These are phyloP conservation scores for Pocota personata DNA, from an alignment of 2,888 invertebrate genomes.

Conservation along the genomic window DNA sequence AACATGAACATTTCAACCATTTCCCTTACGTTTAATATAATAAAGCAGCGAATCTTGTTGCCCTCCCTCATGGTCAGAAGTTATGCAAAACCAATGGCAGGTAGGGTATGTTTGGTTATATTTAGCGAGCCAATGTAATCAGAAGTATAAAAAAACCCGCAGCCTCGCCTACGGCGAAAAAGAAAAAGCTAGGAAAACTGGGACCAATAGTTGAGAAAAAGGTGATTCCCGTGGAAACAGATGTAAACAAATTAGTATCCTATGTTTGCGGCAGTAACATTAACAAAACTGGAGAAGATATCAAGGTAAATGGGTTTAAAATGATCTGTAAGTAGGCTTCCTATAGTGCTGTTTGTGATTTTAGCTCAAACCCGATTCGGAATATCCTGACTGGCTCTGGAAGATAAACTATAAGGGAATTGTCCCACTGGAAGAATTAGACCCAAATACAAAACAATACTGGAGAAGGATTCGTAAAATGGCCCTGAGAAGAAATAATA, in stretches of 20 bases:
- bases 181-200: constrained; percentile 86
- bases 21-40: constrained; percentile 53
- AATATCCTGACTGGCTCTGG: constrained; percentile 98
- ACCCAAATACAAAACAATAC: constrained; percentile 91
- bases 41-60: constrained; percentile 57
- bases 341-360: constrained; percentile 16
- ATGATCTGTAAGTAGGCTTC: constrained; percentile 8
- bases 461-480: constrained; percentile 90
- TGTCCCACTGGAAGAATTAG: constrained; percentile 88
- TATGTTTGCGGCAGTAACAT: constrained; percentile 95
- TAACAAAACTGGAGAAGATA: constrained; percentile 90
- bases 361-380: constrained; percentile 87
- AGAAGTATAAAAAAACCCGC: neutral
- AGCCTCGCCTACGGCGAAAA: constrained; percentile 81
- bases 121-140: neutral
- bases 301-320: constrained; percentile 84
- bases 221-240: constrained; percentile 92
- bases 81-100: constrained; percentile 71
- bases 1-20: constrained; percentile 67
- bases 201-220: constrained; percentile 88
- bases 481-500: constrained; percentile 87
- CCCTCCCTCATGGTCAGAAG: constrained; percentile 48
- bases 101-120: constrained; percentile 43
- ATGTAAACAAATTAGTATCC: constrained; percentile 89
- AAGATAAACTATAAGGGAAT: constrained; percentile 86